Conservation (phyloP, 1,140 invertebrate genomes). For the Caenorhabditis tropicalis region DNA sequence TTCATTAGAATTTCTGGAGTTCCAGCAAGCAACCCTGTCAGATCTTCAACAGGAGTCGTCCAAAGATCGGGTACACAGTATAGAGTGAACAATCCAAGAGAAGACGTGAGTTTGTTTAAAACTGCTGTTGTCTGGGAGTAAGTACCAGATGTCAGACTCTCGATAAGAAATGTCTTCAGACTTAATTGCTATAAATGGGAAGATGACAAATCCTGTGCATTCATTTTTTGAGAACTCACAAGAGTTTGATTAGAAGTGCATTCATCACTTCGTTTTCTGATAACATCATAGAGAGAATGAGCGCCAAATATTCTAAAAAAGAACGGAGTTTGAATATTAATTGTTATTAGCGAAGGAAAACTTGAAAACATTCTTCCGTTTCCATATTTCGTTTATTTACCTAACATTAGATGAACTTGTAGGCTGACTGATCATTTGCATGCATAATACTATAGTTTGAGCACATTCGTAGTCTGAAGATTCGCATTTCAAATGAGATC, state of each 20-base stretch:
- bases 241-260: not conserved
- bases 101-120: not conserved
- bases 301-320: not conserved
- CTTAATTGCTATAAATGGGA: constrained; percentile 18
- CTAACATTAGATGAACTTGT: constrained; percentile 6
- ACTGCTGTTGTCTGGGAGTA: not conserved
- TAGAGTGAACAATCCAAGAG: not conserved
- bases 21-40: not conserved
- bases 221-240: not conserved
- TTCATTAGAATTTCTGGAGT: constrained; percentile 12
- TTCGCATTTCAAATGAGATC: not conserved
- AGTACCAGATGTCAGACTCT: not conserved
- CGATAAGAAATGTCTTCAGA: constrained; percentile 20
- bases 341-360: too few species aligned
- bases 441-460: constrained; percentile 1
- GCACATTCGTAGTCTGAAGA: constrained; percentile 11
- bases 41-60: constrained; percentile 12
- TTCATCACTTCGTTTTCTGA: not conserved
- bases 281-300: constrained; percentile 11
- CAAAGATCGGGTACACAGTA: constrained; percentile 7
- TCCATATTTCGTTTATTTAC: too few species aligned
- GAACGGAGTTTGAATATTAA: too few species aligned
- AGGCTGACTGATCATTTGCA: not conserved
- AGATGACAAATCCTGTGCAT: not conserved
- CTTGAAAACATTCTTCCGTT: too few species aligned